A percentile compares a stretch with the other conserved stretches of the same genome.
Evolutionary conservation across 2,113 vertebrate species (phyloP).

Genomic region (Myxocyprinus asiaticus): DNA sequence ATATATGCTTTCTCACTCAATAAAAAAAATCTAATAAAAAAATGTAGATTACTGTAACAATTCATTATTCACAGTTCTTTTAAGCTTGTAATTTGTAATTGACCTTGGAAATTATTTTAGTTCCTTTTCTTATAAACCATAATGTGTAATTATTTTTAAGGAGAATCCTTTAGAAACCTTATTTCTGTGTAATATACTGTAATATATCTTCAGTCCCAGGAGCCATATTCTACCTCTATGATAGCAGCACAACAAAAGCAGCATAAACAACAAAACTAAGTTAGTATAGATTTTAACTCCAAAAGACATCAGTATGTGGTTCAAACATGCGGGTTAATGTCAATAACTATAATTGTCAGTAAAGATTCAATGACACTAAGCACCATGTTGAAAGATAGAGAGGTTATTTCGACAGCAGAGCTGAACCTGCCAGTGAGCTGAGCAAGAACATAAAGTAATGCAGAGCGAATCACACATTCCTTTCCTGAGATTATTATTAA

Average conservation of each 20-base stretch:
- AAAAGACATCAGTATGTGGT: neutral
- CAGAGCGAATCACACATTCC: constrained; percentile 17
- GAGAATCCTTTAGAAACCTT: no score
- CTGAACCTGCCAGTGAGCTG: constrained; percentile 49
- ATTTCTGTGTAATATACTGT: no score
- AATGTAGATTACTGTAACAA: no score
- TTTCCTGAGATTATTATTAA: constrained; percentile 11
- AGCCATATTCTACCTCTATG: neutral
- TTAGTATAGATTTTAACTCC: neutral
- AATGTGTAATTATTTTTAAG: no score
- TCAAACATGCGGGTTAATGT: neutral
- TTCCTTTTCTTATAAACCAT: no score
- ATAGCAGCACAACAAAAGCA: neutral
- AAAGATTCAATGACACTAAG: constrained; percentile 9
- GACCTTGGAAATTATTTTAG: no score
- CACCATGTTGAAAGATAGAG: neutral
- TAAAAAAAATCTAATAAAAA: no score
- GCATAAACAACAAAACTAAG: constrained; percentile 3
- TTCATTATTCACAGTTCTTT: no score
- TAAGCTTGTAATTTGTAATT: no score
- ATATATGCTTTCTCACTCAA: no score
- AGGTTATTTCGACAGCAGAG: neutral
- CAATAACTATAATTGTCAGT: neutral
- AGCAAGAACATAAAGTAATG: constrained; percentile 52
- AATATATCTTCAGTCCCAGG: neutral